phyloP scores from a whole-genome alignment of 1,140 invertebrate species.

The Achatina immaculata region DNA sequence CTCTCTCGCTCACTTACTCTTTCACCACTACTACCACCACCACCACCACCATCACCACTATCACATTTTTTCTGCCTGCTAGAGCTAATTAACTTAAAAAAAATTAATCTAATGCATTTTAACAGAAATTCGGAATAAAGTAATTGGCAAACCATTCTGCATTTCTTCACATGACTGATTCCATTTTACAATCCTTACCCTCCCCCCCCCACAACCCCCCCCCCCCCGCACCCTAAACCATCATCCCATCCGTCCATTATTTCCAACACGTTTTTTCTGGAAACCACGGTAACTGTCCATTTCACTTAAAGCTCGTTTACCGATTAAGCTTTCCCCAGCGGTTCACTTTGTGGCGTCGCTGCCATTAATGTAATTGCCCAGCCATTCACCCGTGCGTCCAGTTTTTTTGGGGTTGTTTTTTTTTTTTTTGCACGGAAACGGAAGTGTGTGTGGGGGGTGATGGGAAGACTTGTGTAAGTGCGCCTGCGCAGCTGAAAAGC shows the following conservation, averaged over 20 bases:
- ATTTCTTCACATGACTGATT: background rate
- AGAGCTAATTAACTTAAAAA: too few species aligned
- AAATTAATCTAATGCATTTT: conserved; percentile 7
- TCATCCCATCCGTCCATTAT: background rate
- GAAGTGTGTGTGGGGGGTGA: background rate
- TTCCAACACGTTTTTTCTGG: background rate
- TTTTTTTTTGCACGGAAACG: conserved; percentile 1
- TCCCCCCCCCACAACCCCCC: background rate
- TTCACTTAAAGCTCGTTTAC: conserved; percentile 11
- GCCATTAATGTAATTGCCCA: conserved; percentile 1
- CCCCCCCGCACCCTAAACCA: background rate
- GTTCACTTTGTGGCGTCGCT: conserved; percentile 8
- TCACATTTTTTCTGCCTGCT: too few species aligned
- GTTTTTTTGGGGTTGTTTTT: too few species aligned
- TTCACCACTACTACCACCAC: too few species aligned
- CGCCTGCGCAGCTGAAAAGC: conserved; percentile 6
- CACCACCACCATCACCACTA: too few species aligned
- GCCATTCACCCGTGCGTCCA: background rate
- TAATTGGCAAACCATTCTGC: background rate
- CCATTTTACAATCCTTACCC: background rate
- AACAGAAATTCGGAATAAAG: background rate
- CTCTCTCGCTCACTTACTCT: background rate
- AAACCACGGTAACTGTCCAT: background rate
- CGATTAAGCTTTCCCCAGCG: background rate
- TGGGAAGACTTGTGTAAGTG: background rate